Conservation (phyloP, 2,113 vertebrate species). For the Erythrocebus patas region DNA sequence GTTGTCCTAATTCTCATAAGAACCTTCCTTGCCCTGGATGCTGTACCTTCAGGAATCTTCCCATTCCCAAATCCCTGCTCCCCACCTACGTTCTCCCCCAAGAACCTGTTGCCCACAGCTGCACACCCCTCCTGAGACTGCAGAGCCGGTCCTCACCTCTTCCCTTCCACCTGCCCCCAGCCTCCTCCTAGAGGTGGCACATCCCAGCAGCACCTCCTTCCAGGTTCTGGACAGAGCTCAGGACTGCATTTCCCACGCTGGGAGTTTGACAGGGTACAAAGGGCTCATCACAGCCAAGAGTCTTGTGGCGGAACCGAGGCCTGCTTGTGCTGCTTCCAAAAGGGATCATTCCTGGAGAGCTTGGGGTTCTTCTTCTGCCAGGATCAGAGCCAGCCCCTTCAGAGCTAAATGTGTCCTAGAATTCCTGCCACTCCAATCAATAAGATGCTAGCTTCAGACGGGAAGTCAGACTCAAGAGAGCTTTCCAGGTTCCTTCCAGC, state of each 20-base stretch:
- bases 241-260: neutral
- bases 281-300: neutral
- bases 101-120: neutral
- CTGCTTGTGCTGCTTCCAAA: neutral
- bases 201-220: neutral
- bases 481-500: neutral
- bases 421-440: neutral
- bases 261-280: neutral
- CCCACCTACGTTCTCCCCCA: neutral
- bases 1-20: neutral
- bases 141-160: neutral
- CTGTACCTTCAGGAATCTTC: neutral
- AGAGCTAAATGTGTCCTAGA: neutral
- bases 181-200: neutral
- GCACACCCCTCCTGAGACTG: too few species aligned
- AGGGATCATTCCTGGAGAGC: neutral
- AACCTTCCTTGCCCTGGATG: neutral
- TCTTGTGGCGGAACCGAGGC: fast-evolving
- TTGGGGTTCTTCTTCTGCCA: neutral
- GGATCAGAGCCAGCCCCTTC: neutral
- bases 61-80: neutral
- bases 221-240: neutral
- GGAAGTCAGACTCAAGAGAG: neutral
- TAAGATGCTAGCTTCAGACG: neutral
- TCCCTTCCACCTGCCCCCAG: neutral